Evolutionary conservation across 92 coral and sea anemone species (phyloP), one percentile per base, ranked within the genome.

Genomic region (Meandrina meandrites): DNA sequence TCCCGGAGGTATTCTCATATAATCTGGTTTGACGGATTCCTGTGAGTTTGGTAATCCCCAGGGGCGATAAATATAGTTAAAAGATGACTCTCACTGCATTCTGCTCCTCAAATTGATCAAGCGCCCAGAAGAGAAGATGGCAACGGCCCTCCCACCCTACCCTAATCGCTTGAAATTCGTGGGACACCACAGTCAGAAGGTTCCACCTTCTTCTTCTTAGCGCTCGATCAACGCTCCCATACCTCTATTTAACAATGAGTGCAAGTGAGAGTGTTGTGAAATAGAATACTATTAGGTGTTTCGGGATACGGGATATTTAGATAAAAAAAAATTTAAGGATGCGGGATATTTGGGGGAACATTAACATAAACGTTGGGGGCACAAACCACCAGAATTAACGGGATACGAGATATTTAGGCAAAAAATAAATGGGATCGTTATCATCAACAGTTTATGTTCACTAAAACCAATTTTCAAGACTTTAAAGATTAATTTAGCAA

Each of bases 221-320:
- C 78, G 50, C 78, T 74, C 53, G 51, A 74, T 74, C 78, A 74
- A 74, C 78, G 78, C 78, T 74, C 78, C 78, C 78, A 74, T 31
- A 73, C 78, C 78, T 73, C 50, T 73, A 73, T 74, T 74, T 1
- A 74, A 74, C 78, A 74, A 74, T 74, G 51, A 36, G 78, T 34
- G 78, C 47, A 22, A 36, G 53, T 74, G 78, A 74, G 78, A 35
- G 78, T 74, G 78, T 36, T 72, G 40, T 72, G 40, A 32, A 72
- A 72, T 37, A 74, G 53, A 37, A 74, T 37, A 74, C 53, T 74
- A 27, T n/a, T n/a, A n/a, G n/a, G n/a, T n/a, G n/a, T n/a, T n/a
- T n/a, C n/a, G n/a, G n/a, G n/a, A n/a, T n/a, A n/a, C n/a, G n/a
- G n/a, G n/a, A n/a, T n/a, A n/a, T n/a, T n/a, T n/a, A n/a, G n/a